Evolutionary conservation across 2,113 vertebrate genomes (phyloP).

Genomic region (Crotalus horridus): DNA sequence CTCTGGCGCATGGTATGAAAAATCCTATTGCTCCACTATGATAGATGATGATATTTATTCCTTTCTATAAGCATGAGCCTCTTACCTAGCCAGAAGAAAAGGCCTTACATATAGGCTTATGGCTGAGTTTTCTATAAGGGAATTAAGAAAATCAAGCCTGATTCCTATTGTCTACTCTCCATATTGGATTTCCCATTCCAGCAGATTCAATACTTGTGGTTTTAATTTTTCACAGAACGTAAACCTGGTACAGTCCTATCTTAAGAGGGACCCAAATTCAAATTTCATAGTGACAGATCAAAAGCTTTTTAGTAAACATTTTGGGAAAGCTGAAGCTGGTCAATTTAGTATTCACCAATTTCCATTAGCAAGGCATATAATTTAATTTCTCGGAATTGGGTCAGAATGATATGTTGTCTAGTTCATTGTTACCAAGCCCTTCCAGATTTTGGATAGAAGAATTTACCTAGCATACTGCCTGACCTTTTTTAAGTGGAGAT

Average conservation of each 20-base stretch:
- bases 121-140: not conserved
- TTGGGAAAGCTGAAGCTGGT: not conserved
- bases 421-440: not conserved
- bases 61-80: not conserved
- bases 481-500: not conserved
- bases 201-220: not conserved
- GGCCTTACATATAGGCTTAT: not conserved
- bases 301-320: not conserved
- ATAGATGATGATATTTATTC: not conserved
- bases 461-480: not conserved
- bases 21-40: not conserved
- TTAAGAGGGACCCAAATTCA: not conserved
- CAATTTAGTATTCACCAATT: not conserved
- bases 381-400: not conserved
- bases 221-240: not conserved
- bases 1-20: slow-evolving; percentile 50
- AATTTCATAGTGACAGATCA: not conserved
- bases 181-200: not conserved
- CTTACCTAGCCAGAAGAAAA: not conserved
- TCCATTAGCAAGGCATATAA: not conserved
- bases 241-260: not conserved
- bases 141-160: not conserved
- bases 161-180: not conserved
- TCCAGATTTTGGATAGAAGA: not conserved
- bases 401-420: not conserved